phyloP scores from a whole-genome alignment of 2,888 invertebrate genomes.

The Dugesia japonica region DNA sequence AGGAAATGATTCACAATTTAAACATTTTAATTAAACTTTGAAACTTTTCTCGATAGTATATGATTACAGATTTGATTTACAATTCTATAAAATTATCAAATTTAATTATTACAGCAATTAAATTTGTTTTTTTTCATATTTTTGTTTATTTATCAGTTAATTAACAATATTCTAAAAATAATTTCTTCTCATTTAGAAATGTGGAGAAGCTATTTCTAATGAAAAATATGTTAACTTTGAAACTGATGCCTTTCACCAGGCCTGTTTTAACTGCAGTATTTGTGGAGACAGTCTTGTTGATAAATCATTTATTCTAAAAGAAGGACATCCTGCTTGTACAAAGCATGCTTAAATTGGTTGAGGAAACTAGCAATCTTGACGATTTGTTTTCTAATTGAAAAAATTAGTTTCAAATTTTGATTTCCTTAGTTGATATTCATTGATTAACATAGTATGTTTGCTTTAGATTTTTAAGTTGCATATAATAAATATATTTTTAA shows the following conservation, averaged over 20 bases:
- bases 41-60: too few species aligned
- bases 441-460: not conserved
- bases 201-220: not conserved
- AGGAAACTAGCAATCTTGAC: not conserved
- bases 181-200: too few species aligned
- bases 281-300: not conserved
- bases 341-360: not conserved
- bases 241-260: not conserved
- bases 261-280: conserved; percentile 5
- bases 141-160: too few species aligned
- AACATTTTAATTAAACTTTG: too few species aligned
- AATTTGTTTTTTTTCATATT: too few species aligned
- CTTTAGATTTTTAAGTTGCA: not conserved
- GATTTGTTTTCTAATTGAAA: not conserved
- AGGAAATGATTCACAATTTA: too few species aligned
- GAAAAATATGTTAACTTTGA: not conserved
- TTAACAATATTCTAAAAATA: too few species aligned
- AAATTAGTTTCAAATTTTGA: too few species aligned
- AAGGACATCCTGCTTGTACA: not conserved
- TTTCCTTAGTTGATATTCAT: not conserved
- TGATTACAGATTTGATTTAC: too few species aligned
- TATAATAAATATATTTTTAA: not conserved
- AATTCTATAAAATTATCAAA: too few species aligned
- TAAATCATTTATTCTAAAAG: not conserved
- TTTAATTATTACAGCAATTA: too few species aligned